Conservation (phyloP, 2,888 invertebrate species). For the Drosophila tanythrix region DNA sequence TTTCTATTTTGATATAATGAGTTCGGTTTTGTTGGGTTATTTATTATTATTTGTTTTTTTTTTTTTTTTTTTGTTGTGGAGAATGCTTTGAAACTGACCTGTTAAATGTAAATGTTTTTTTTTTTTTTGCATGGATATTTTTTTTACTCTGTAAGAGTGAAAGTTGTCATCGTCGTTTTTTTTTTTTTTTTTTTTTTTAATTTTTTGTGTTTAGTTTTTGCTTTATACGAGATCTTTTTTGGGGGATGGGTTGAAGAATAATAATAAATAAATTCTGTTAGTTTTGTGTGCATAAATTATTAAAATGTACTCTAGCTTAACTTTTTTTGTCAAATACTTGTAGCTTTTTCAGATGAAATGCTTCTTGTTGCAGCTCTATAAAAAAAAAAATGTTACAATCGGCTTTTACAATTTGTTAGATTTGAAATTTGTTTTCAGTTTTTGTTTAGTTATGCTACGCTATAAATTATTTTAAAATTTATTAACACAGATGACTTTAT, state of each 20-base stretch:
- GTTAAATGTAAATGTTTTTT: background rate
- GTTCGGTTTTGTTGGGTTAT: slow-evolving; percentile 2
- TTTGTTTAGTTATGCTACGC: slow-evolving; percentile 67
- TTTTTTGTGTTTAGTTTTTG: background rate
- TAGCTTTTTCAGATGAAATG: slow-evolving; percentile 21
- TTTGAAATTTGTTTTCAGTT: slow-evolving; percentile 43
- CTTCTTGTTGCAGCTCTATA: slow-evolving; percentile 42
- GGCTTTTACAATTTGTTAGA: slow-evolving; percentile 25
- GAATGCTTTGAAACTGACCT: background rate
- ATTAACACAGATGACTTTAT: slow-evolving; percentile 85
- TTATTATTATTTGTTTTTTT: background rate
- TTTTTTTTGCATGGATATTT: slow-evolving; percentile 25
- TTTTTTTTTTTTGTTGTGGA: background rate
- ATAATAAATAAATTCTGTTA: slow-evolving; percentile 46
- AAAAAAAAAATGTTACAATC: slow-evolving; percentile 21
- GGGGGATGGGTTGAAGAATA: slow-evolving; percentile 24
- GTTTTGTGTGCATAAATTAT: slow-evolving; percentile 40
- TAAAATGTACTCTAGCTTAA: slow-evolving; percentile 49
- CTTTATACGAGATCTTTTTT: slow-evolving; percentile 49
- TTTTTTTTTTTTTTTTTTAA: slow-evolving; percentile 5
- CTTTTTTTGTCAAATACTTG: slow-evolving; percentile 40
- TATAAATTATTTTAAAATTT: slow-evolving; percentile 82
- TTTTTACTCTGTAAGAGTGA: slow-evolving; percentile 12
- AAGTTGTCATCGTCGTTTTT: slow-evolving; percentile 9
- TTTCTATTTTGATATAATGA: slow-evolving; percentile 30